Conservation (phyloP, 92 coral and sea anemone species). For the Epizoanthus rinbou region DNA sequence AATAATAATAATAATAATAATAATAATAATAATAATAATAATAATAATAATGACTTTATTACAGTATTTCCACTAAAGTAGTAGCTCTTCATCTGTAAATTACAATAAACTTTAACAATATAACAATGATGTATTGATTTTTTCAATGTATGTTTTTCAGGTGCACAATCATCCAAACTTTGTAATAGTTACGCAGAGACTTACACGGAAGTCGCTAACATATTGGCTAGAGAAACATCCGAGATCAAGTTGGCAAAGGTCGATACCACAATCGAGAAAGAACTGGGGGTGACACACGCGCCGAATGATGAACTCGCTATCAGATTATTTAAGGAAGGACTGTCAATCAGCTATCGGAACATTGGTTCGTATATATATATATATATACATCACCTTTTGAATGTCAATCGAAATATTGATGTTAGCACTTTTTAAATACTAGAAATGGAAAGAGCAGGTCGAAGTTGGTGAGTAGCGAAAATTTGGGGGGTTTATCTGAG, state of each 20-base stretch:
- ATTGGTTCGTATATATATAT: background rate
- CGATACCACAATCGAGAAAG: background rate
- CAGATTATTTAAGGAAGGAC: slow-evolving; percentile 5
- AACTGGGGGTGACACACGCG: background rate
- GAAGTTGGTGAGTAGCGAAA: too few species aligned
- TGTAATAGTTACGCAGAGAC: background rate
- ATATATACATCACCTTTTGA: background rate
- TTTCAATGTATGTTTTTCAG: background rate
- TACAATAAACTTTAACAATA: too few species aligned
- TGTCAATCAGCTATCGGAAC: background rate
- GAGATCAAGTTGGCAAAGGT: background rate
- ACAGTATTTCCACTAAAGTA: too few species aligned
- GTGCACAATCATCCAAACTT: background rate
- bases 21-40: too few species aligned
- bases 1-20: too few species aligned
- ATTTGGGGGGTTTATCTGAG: too few species aligned
- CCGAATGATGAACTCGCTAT: background rate
- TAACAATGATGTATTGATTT: too few species aligned
- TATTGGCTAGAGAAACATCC: background rate
- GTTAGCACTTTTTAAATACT: too few species aligned
- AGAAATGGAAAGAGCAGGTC: too few species aligned
- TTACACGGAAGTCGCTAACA: background rate
- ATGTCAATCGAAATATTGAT: too few species aligned
- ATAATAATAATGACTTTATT: too few species aligned
- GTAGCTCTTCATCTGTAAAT: too few species aligned